Percentiles rank a stretch among this genome's conserved stretches.
Evolutionary conservation across 2,797 vertebrate genomes (phyloP).

Genomic region (Xiphorhynchus erythropygius): DNA sequence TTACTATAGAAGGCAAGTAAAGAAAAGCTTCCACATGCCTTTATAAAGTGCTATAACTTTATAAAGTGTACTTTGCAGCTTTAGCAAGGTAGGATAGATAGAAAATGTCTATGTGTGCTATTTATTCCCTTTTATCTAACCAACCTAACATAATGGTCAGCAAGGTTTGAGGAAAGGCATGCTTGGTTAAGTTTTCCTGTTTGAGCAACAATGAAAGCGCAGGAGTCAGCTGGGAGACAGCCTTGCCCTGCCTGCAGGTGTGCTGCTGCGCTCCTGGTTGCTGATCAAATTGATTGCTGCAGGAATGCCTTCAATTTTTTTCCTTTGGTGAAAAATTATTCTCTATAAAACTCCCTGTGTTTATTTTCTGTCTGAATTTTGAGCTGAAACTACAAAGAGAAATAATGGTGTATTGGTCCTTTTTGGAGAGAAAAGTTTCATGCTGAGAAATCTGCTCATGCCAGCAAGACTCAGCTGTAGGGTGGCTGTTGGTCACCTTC

Average conservation of each 20-base stretch:
- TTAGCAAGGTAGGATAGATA: not conserved
- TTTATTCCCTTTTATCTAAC: not conserved
- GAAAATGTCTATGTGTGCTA: fast-evolving
- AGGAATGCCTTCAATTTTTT: not conserved
- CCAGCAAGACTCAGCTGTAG: not conserved
- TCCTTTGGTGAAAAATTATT: not conserved
- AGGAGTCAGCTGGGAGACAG: not conserved
- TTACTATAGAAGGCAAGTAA: not conserved
- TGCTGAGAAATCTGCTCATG: fast-evolving
- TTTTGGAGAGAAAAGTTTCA: not conserved
- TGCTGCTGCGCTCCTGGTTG: not conserved
- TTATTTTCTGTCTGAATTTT: not conserved
- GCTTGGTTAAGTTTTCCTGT: not conserved
- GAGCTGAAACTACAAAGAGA: not conserved
- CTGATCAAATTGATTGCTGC: not conserved
- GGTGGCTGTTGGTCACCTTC: not conserved
- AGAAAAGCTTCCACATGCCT: not conserved
- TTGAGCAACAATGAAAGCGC: not conserved
- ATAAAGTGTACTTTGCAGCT: not conserved
- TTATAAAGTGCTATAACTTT: not conserved
- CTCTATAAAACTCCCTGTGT: not conserved
- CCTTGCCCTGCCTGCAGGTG: not conserved
- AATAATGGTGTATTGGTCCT: not conserved
- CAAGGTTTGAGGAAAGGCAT: not conserved
- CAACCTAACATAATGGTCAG: fast-evolving